phyloP scores from a whole-genome alignment of 2,797 vertebrate species.

The Anisognathus igniventris region DNA sequence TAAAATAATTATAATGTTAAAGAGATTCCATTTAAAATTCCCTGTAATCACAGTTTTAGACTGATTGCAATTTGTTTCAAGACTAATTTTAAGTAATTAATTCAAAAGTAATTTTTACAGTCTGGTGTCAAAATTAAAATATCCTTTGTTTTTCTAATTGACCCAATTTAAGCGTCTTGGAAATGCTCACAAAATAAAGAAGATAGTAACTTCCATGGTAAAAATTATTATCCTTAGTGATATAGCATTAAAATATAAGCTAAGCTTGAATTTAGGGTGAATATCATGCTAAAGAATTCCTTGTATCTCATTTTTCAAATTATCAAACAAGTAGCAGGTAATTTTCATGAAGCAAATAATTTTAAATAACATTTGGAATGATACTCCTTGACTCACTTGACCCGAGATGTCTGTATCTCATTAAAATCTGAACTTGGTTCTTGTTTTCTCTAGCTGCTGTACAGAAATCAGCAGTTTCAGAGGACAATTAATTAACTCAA shows the following conservation, averaged over 20 bases:
- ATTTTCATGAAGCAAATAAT: not conserved
- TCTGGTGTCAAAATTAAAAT: not conserved
- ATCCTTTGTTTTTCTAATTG: not conserved
- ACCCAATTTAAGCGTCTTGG: not conserved
- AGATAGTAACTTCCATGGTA: rapidly evolving
- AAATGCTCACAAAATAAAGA: not conserved
- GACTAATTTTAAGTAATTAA: not conserved
- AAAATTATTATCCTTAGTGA: not conserved
- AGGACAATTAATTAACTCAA: not conserved
- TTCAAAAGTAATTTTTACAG: not conserved
- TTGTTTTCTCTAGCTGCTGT: not conserved
- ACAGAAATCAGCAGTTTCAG: not conserved
- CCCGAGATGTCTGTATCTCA: rapidly evolving
- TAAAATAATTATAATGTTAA: not conserved
- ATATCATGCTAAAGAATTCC: not conserved
- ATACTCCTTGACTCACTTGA: rapidly evolving
- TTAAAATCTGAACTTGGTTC: not conserved
- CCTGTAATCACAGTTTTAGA: not conserved
- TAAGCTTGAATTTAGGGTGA: not conserved
- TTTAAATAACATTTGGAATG: not conserved
- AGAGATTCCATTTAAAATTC: not conserved
- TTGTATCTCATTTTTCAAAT: not conserved
- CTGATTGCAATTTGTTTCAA: not conserved
- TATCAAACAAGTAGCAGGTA: not conserved
- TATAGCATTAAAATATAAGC: not conserved